A percentile compares a stretch with the other conserved stretches of the same genome.
Conservation (phyloP, 2,888 invertebrate species). For the Leucania comma region DNA sequence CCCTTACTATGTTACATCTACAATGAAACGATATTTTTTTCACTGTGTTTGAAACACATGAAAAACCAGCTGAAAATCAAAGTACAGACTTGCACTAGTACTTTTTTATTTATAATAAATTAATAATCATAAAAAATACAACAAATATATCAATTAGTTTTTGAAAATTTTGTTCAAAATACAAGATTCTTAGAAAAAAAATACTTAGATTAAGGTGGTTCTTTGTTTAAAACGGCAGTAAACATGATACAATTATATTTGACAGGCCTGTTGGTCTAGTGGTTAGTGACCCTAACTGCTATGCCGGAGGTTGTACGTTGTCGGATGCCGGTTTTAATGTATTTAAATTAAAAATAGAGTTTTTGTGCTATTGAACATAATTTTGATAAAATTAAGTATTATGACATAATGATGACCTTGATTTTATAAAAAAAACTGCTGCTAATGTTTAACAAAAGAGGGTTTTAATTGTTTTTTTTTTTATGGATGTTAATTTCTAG, state of each 20-base stretch:
- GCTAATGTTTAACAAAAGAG: neutral
- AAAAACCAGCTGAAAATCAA: neutral
- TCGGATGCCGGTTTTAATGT: no score
- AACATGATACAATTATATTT: no score
- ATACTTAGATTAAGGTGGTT: no score
- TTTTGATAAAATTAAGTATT: neutral
- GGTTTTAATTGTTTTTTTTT: neutral
- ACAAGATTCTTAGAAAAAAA: no score
- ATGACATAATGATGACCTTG: no score
- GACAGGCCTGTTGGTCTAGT: no score
- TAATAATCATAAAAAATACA: neutral
- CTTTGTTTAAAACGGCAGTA: no score
- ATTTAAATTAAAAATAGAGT: neutral
- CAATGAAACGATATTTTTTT: slow-evolving; percentile 4
- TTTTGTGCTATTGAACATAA: neutral
- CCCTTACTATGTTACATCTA: slow-evolving; percentile 7
- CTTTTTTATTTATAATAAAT: neutral
- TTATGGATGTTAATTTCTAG: neutral
- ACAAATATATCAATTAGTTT: no score
- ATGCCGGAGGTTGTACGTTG: no score
- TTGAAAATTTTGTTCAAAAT: no score
- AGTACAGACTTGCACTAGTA: neutral
- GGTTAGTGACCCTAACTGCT: no score
- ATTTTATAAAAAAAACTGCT: no score
- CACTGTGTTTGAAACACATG: neutral